Evolutionary conservation across 2,888 invertebrate species (phyloP), one percentile per base, ranked within the genome.

Genomic region (Phragmatobia fuliginosa): DNA sequence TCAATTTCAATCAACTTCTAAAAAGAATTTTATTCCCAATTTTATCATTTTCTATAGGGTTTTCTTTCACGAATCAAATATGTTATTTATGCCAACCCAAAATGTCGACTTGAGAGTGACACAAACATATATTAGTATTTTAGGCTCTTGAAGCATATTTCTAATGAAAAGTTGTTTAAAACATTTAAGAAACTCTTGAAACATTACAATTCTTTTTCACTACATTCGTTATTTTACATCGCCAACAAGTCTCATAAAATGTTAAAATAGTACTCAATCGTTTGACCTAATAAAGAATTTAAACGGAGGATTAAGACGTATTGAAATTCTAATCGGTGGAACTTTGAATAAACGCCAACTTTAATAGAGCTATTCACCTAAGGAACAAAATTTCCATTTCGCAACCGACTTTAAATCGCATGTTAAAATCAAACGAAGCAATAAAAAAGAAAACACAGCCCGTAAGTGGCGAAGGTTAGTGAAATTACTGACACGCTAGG

Each of bases 401-500:
- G 49, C 68, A 52, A 52, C n/a, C 31, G 38, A 66, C 61, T 66
- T 61, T 58, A 71, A 62, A 67, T 71, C 52, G 71, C 71, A 67
- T 67, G 71, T 64, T 64, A 16, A 64, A 67, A 62, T 61, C 33
- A 59, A 64, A 56, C 59, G 25, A 45, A 60, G 62, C 45, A 45
- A 66, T 68, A 65, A 71, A 66, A 67, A 62, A 62, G 65, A 67
- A 71, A 67, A 64, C 65, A 61, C 65, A 61, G 62, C 69, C 74
- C 72, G 75, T 73, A 78, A 78, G 76, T 81, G 76, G 81, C 77
- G 68, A 79, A 81, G 83, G 81, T 77, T 79, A 72, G 73, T 69
- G 69, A 73, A 81, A 84, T 84, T 82, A 83, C 72, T 32, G 38
- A 71, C 88, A 88, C 88, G 88, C 88, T 72, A 88, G 70, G 38